Base-by-base conservation (phyloP, 1,140 invertebrate species). In the Chrysoperla carnea region DNA sequence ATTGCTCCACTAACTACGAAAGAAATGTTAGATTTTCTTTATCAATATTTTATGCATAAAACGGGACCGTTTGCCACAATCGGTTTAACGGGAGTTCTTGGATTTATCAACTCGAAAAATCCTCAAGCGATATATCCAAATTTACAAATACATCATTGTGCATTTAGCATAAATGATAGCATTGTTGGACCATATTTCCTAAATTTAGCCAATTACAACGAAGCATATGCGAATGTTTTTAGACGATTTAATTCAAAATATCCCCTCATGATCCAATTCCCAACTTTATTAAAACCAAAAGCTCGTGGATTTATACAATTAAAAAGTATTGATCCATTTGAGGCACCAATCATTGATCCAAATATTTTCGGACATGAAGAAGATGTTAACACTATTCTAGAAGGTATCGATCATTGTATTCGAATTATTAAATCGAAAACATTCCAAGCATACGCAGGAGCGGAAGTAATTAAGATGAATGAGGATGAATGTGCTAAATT, bases 271-370 rank as follows among this genome's bases (percentile, higher is more conserved):
- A 37, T 46, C n/a, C 27, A 57, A 1, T 31, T 50, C 8, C 50
- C 64, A 0, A 46, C 52, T 6, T 35, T 69, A 1, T 42, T 76
- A 36, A 60, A 72, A 14, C 73, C 76, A 0, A 59, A 65, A 47
- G 76, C 73, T 31, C 46, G 43, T 3, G 77, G 76, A 0, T 48
- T 54, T 23, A 49, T 85, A 1, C 55, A 52, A 13, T 51, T 85
- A 6, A 51, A 56, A 9, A 71, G 66, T 6, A 52, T 50, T 0
- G 61, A 85, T 58, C 78, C 80, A 1, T 58, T 64, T 0, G 69
- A 75, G 12, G 59, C 66, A 15, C 78, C 83, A 0, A 55, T 73
- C n/a, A 81, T 90, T 29, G 66, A 76, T 49, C 69, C 83, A 0
- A 79, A 80, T 8, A 58, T 53, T 0, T 54, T 72, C 29, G 38